These are phyloP conservation scores for Silurus glanis DNA, from an alignment of 2,113 vertebrate species.

Conservation along the genomic window DNA sequence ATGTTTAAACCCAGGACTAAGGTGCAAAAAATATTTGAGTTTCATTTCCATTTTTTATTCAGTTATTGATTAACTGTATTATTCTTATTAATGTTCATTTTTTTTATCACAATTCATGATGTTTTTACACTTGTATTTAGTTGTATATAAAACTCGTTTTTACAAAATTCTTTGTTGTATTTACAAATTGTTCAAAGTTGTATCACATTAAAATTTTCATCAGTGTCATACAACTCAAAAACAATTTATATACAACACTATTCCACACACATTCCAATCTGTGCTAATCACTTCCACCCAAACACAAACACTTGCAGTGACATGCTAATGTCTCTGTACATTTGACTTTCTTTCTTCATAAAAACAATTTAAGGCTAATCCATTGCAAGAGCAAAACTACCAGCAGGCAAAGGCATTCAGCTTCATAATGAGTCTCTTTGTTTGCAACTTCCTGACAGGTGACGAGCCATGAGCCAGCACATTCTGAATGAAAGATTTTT, in stretches of 20 bases:
- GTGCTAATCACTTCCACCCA: not conserved
- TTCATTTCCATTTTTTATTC: not conserved
- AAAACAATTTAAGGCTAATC: not conserved
- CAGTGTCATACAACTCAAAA: not conserved
- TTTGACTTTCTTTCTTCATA: not conserved
- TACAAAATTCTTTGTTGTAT: no score
- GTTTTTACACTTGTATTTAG: not conserved
- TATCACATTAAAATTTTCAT: not conserved
- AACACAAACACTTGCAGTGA: conserved; percentile 10
- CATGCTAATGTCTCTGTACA: not conserved
- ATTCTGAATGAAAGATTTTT: conserved; percentile 35
- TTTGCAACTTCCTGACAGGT: conserved; percentile 45
- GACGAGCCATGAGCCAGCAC: conserved; percentile 18
- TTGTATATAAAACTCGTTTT: no score
- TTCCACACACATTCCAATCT: not conserved
- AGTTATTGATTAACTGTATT: no score
- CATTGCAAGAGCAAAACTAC: not conserved
- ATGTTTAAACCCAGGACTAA: not conserved
- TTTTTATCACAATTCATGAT: not conserved
- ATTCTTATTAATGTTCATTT: not conserved
- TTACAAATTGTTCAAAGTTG: no score
- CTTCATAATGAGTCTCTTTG: conserved; percentile 31
- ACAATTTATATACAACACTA: not conserved
- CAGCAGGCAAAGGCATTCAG: conserved; percentile 5
- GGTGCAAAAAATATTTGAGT: not conserved